Base-by-base conservation (phyloP, 2,113 vertebrate genomes). In the Empidonax traillii region DNA sequence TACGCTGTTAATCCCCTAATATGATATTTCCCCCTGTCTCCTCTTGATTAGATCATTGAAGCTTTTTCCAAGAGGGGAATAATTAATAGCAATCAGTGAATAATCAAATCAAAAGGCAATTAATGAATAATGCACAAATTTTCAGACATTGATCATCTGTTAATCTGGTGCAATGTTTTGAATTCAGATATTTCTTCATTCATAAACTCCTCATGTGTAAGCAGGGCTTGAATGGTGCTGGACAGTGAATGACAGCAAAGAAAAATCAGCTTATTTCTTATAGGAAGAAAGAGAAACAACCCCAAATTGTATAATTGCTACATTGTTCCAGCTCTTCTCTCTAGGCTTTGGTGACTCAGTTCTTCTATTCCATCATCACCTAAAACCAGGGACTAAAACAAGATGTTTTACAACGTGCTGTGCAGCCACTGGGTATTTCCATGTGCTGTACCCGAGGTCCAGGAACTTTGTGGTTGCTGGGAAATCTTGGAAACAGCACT, bases 81-180 rank as follows among this genome's bases (percentile, higher is more conserved):
- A 94, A 95, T 85, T 91, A 91, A 89, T 93, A 91, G 41, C 39
- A 51, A 39, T 79, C 73, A 62, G 71, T 91, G 87, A 91, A 94
- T 91, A 94, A 96, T 51, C 71, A 87, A 69, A 77, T 75, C 52
- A 95, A 91, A 94, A 94, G 85, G 63, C 78, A 80, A 85, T 95
- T 96, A 95, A 95, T 93, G 91, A 96, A 85, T 84, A 91, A 77
- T 77, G 65, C 49, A 79, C 39, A 46, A 77, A 67, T 92, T 91
- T 83, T 88, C 87, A 91, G 87, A 35, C 89, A 72, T 61, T 41
- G 76, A 88, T 95, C 87, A 84, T 90, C 79, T 80, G 78, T 88
- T 86, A 41, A 55, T 90, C 91, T 55, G 63, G 25, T 73, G 49
- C 66, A 72, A 30, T 56, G 37, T 69, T 85, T 83, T 0, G 1